Percentiles rank a stretch among this genome's conserved stretches.
phyloP scores from a whole-genome alignment of 1,140 invertebrate genomes.

The Bombus terrestris region DNA sequence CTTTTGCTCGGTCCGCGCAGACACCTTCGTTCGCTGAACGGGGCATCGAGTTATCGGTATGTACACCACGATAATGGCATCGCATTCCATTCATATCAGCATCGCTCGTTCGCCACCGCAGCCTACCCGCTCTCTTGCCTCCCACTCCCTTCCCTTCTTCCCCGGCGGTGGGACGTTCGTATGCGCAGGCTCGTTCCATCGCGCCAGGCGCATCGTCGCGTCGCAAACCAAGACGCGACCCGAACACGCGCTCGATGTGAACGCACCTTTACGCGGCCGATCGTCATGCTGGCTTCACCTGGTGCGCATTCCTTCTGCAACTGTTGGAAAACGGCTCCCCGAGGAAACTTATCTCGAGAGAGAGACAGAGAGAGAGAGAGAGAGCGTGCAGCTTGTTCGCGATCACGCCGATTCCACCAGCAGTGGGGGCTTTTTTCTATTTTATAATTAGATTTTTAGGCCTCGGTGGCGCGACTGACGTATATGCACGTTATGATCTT shows the following conservation, averaged over 20 bases:
- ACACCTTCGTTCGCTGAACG: constrained; percentile 42
- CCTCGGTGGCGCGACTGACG: not conserved
- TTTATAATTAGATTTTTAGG: constrained; percentile 3
- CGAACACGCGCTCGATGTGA: constrained; percentile 1
- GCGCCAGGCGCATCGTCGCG: not conserved
- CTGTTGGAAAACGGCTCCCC: constrained; percentile 20
- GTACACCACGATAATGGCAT: constrained; percentile 78
- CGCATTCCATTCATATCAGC: constrained; percentile 80
- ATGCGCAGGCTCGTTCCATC: not conserved
- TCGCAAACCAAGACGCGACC: not conserved
- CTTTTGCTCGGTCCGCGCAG: constrained; percentile 35
- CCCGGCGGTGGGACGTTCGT: not conserved
- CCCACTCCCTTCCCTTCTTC: not conserved
- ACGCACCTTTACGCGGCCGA: constrained; percentile 32
- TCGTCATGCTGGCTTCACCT: constrained; percentile 18
- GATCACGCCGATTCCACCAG: not conserved
- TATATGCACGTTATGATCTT: not conserved
- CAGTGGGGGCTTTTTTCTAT: not conserved
- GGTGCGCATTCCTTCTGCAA: constrained; percentile 30
- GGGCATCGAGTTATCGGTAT: constrained; percentile 74
- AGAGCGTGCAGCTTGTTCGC: not conserved
- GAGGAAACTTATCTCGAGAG: constrained; percentile 13
- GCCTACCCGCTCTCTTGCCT: constrained; percentile 23
- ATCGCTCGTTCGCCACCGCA: constrained; percentile 63
- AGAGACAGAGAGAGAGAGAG: not conserved